Percentiles rank a stretch among this genome's conserved stretches.
These are phyloP conservation scores for Chaetura pelagica DNA, from an alignment of 2,113 vertebrate genomes.

Conservation along the genomic window DNA sequence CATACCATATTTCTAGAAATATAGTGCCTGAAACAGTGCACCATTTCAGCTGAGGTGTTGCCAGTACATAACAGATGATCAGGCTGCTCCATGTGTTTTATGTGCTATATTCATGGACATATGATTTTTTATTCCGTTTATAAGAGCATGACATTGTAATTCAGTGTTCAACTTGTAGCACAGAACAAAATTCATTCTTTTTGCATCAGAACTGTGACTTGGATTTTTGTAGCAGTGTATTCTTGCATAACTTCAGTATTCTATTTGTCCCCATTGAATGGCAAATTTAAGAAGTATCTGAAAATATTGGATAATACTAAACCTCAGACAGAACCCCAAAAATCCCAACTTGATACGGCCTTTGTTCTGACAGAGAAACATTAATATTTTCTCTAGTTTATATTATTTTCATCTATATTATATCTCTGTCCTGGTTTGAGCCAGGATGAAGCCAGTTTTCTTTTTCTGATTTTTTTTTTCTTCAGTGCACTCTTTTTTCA, in stretches of 20 bases:
- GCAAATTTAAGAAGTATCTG: not conserved
- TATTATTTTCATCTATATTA: slow-evolving; percentile 6
- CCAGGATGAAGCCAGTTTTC: too few species aligned
- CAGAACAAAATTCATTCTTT: not conserved
- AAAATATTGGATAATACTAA: not conserved
- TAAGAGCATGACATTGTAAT: not conserved
- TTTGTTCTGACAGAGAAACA: not conserved
- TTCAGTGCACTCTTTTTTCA: too few species aligned
- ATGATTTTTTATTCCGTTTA: not conserved
- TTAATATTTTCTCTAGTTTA: not conserved
- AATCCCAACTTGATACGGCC: not conserved
- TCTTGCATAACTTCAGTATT: not conserved
- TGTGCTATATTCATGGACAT: not conserved
- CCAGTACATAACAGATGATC: not conserved
- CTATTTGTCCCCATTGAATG: not conserved
- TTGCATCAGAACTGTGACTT: not conserved
- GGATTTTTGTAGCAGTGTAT: not conserved
- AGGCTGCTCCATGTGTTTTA: not conserved
- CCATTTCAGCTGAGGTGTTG: not conserved
- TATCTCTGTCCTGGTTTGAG: not conserved
- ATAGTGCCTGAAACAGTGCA: not conserved
- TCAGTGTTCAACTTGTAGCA: not conserved
- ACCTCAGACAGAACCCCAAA: not conserved
- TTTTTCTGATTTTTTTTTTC: too few species aligned
- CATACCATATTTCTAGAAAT: not conserved